phyloP scores from a whole-genome alignment of 2,797 vertebrate species.

The Graptemys geographica region DNA sequence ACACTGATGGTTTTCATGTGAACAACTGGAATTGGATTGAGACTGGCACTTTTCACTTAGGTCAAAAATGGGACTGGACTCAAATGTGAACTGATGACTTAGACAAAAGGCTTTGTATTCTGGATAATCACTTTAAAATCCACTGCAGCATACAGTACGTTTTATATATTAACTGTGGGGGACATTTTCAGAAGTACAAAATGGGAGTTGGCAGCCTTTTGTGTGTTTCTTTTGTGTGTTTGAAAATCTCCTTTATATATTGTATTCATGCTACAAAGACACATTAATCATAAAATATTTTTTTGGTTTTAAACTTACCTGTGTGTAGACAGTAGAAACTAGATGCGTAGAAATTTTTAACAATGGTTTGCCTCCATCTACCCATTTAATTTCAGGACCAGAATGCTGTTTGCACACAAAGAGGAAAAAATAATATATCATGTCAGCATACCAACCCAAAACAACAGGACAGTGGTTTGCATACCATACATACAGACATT shows the following conservation, averaged over 20 bases:
- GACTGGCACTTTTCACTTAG: not conserved
- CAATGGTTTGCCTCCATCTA: slow-evolving; percentile 93
- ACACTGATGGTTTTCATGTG: not conserved
- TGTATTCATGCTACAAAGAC: not conserved
- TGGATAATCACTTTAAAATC: not conserved
- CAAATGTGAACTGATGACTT: not conserved
- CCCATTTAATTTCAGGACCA: slow-evolving; percentile 95
- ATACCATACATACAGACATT: not conserved
- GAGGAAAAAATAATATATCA: slow-evolving; percentile 20
- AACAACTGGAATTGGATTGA: not conserved
- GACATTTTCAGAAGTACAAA: not conserved
- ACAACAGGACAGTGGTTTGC: not conserved
- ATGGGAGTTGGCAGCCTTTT: not conserved
- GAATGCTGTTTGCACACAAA: slow-evolving; percentile 83
- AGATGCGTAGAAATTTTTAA: slow-evolving; percentile 94
- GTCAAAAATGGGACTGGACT: not conserved
- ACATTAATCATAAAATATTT: not conserved
- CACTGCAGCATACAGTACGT: not conserved
- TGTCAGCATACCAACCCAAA: not conserved
- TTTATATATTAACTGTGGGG: not conserved
- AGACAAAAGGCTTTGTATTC: not conserved
- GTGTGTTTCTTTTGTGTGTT: not conserved
- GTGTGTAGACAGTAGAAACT: slow-evolving; percentile 96
- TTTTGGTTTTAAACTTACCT: slow-evolving; percentile 81
- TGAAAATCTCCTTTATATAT: not conserved